A percentile compares a stretch with the other conserved stretches of the same genome.
These are phyloP conservation scores for Caenorhabditis panamensis DNA, from an alignment of 2,888 invertebrate species.

Conservation along the genomic window DNA sequence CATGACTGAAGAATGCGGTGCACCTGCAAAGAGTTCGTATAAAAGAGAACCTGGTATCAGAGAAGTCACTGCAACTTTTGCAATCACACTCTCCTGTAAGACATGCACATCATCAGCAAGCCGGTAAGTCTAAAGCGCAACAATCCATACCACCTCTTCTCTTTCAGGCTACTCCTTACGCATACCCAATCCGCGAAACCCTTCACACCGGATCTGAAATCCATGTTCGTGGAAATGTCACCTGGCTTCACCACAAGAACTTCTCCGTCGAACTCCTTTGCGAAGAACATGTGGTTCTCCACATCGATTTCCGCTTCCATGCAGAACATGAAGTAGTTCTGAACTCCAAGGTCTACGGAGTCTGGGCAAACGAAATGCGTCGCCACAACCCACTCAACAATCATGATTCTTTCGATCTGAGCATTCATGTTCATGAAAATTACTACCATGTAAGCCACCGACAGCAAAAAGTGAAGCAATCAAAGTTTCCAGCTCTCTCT, in stretches of 20 bases:
- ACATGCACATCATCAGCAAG: background rate
- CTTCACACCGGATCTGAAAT: conserved; percentile 66
- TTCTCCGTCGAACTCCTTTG: conserved; percentile 73
- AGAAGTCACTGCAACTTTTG: background rate
- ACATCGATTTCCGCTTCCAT: conserved; percentile 73
- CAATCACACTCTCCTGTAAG: background rate
- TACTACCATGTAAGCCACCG: conserved; percentile 64
- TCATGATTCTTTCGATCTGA: conserved; percentile 66
- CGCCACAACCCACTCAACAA: conserved; percentile 71
- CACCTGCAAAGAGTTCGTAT: background rate
- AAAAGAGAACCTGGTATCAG: background rate
- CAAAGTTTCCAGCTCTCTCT: conserved; percentile 69
- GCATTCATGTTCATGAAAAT: conserved; percentile 65
- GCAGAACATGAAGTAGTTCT: conserved; percentile 66
- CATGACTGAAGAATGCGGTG: too few relatives aligned
- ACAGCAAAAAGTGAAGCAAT: background rate
- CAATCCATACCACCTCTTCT: too few relatives aligned
- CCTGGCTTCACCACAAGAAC: conserved; percentile 69
- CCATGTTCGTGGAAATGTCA: conserved; percentile 65
- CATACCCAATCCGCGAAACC: conserved; percentile 35
- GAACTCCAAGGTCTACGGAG: conserved; percentile 63
- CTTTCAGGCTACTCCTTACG: background rate
- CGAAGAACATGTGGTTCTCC: conserved; percentile 72
- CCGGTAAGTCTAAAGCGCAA: background rate
- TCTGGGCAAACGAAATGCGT: conserved; percentile 69